A percentile compares a stretch with the other conserved stretches of the same genome.
Evolutionary conservation across 2,888 invertebrate genomes (phyloP).

Genomic region (Lepidonotus clava): DNA sequence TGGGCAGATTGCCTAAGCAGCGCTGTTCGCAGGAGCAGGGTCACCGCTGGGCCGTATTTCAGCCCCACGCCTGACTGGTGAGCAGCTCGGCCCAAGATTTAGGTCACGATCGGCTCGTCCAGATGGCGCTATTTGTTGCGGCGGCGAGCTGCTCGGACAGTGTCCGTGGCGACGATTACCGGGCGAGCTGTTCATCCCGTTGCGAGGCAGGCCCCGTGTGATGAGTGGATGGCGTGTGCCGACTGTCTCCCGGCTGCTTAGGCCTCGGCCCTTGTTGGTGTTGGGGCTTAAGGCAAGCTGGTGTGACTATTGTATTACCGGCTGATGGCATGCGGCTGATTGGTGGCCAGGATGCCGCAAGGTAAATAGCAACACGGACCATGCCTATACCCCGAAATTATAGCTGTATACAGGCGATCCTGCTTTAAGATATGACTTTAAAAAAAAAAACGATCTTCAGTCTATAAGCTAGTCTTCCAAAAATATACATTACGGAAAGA

Average conservation of each 20-base stretch:
- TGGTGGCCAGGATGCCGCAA: background rate
- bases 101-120: conserved; percentile 21
- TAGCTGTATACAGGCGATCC: no score
- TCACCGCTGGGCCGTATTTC: background rate
- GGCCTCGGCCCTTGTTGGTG: conserved; percentile 1
- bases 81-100: background rate
- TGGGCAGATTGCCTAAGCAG: conserved; percentile 11
- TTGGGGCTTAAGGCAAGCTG: background rate
- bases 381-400: no score
- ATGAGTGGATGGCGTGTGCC: background rate
- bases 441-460: no score
- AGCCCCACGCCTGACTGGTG: background rate
- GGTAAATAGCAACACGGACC: no score
- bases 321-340: background rate
- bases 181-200: background rate
- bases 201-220: background rate
- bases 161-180: background rate
- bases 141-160: background rate
- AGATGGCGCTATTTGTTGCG: conserved; percentile 22
- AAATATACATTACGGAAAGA: no score
- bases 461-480: no score
- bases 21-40: background rate
- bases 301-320: background rate
- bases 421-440: no score
- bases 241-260: conserved; percentile 29